Evolutionary conservation across 2,888 invertebrate genomes (phyloP), one percentile per base, ranked within the genome.

Genomic region (Aradus depressus): DNA sequence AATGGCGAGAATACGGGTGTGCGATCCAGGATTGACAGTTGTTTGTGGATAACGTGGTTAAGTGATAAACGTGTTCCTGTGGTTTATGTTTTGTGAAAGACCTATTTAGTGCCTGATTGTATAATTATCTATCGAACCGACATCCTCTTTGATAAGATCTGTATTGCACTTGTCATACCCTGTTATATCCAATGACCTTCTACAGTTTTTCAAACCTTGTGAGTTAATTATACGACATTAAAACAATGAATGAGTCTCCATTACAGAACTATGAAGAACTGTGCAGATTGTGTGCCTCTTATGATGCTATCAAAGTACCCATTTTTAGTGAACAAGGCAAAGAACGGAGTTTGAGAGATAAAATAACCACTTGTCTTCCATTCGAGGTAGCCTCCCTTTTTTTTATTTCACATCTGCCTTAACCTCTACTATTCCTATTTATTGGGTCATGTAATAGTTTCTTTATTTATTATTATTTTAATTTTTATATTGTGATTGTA

Each of bases 251-350:
- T 22, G 37, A 23, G 6, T 22, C 45, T 35, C 10, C 37, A 31
- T 25, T 45, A 10, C n/a, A 45, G 56, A 67, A 66, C 44, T 71
- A 68, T 61, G 62, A 68, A 53, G 68, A 69, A 57, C 65, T 70
- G 4, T 71, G 70, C 63, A 66, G 71, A 59, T 66, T 71, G 44
- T 71, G 71, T 62, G 71, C 70, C 55, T 66, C 67, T 38, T 67
- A 68, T 63, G 70, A 70, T 59, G 67, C 67, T 56, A 67, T 68
- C 56, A 70, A 69, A 62, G 68, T 71, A 65, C 67, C 70, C 60
- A 67, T 71, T 52, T 71, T 71, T 62, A 68, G 70, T 47, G 65
- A 68, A 59, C 69, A 70, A 55, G 71, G 71, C 48, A 66, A 63
- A 56, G 66, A 67, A 61, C 65, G 70, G 55, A 68, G 70, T 54